Evolutionary conservation across 64 coral and sea anemone genomes (phyloP).

Genomic region (Montipora efflorescens): DNA sequence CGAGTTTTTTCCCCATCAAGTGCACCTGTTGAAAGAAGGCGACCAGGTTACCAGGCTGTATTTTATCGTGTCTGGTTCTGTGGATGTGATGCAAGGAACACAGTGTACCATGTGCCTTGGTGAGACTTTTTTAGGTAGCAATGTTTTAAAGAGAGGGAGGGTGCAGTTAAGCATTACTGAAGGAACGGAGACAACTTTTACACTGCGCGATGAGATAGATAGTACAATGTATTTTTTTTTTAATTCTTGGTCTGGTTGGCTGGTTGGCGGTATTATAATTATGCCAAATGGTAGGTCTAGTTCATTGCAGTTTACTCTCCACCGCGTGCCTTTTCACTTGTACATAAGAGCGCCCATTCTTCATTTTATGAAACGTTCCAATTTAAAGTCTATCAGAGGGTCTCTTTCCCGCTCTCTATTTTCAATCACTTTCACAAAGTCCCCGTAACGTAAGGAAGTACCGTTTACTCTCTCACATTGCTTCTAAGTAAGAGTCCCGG

Average conservation of each 20-base stretch:
- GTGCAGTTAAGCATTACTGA: too few species aligned
- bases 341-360: too few species aligned
- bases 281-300: too few species aligned
- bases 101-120: slow-evolving; percentile 66
- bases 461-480: neutral
- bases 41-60: slow-evolving; percentile 79
- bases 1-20: slow-evolving; percentile 63
- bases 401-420: neutral
- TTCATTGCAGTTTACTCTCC: too few species aligned
- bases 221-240: too few species aligned
- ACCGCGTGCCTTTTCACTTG: too few species aligned
- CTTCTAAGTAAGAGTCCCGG: too few species aligned
- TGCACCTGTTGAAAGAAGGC: slow-evolving; percentile 85
- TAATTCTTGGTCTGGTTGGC: too few species aligned
- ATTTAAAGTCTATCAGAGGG: neutral
- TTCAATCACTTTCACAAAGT: neutral
- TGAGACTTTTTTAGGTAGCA: slow-evolving; percentile 7
- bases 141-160: neutral
- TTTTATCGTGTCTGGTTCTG: slow-evolving; percentile 82
- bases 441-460: neutral
- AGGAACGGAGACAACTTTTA: too few species aligned
- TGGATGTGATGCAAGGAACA: slow-evolving; percentile 74
- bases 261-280: too few species aligned
- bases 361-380: too few species aligned
- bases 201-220: too few species aligned